Percentiles rank a stretch among this genome's conserved stretches.
Evolutionary conservation across 2,797 vertebrate species (phyloP).

Genomic region (Sebastes jordani): DNA sequence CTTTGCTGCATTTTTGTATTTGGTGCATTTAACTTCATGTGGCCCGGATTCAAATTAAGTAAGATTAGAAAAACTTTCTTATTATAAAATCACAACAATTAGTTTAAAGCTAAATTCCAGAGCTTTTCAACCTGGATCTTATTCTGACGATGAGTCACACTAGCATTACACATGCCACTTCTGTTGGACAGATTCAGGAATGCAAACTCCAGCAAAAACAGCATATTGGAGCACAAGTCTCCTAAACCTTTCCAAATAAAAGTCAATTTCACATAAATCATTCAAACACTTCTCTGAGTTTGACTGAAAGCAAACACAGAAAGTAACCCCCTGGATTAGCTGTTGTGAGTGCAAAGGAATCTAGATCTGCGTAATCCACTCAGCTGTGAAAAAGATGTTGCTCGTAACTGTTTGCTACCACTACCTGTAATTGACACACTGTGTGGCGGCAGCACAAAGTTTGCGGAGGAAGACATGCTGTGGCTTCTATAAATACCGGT

Average conservation of each 20-base stretch:
- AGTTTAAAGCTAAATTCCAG: not conserved
- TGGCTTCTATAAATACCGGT: not conserved
- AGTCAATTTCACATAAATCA: not conserved
- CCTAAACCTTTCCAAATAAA: not conserved
- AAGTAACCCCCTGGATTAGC: not conserved
- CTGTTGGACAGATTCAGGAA: not conserved
- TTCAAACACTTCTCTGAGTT: not conserved
- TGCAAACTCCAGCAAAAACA: not conserved
- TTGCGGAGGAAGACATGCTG: not conserved
- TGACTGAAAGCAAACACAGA: not conserved
- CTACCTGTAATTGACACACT: not conserved
- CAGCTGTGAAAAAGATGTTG: not conserved
- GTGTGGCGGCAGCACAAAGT: not conserved
- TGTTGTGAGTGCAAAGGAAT: not conserved
- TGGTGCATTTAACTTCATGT: accelerated
- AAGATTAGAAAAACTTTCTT: accelerated
- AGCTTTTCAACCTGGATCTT: not conserved
- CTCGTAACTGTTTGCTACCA: not conserved
- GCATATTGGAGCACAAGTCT: not conserved
- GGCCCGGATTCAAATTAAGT: not conserved
- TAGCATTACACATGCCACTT: not conserved
- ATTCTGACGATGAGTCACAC: not conserved
- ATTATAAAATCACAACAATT: not conserved
- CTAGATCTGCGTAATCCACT: not conserved
- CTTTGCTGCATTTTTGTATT: not conserved